Percentiles rank a stretch among this genome's conserved stretches.
These are phyloP conservation scores for Torymus tubicola DNA, from an alignment of 2,888 invertebrate genomes.

Conservation along the genomic window DNA sequence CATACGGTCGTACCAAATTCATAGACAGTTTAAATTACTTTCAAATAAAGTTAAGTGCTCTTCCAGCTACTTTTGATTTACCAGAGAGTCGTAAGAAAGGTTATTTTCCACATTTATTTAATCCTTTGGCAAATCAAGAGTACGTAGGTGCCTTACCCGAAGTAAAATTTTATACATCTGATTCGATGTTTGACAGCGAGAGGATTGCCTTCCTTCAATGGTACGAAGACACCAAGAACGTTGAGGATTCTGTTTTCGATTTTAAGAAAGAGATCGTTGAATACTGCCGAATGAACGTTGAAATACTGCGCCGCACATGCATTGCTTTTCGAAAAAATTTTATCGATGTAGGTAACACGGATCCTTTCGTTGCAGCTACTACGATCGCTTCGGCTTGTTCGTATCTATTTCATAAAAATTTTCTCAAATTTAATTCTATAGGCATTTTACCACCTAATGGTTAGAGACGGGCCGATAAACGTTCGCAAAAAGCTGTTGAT, in stretches of 20 bases:
- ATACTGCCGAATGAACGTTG: constrained; percentile 61
- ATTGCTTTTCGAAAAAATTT: constrained; percentile 59
- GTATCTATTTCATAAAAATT: constrained; percentile 58
- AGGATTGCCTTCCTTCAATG: constrained; percentile 50
- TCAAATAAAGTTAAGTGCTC: too few relatives aligned
- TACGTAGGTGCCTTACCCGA: constrained; percentile 36
- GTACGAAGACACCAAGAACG: constrained; percentile 48
- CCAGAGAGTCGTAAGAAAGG: too few relatives aligned
- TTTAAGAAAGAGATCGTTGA: constrained; percentile 52
- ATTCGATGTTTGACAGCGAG: constrained; percentile 35
- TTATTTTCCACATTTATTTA: constrained; percentile 61
- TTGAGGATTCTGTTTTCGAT: background rate
- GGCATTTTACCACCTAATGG: constrained; percentile 64
- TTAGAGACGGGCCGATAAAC: constrained; percentile 63
- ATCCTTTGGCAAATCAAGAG: constrained; percentile 54
- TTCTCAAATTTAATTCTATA: constrained; percentile 63
- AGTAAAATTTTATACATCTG: constrained; percentile 44
- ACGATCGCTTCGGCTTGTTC: constrained; percentile 64
- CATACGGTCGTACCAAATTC: too few relatives aligned
- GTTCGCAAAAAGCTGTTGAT: constrained; percentile 60
- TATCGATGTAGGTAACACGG: constrained; percentile 53
- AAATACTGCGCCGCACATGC: constrained; percentile 59
- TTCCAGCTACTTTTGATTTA: too few relatives aligned
- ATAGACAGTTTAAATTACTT: too few relatives aligned
- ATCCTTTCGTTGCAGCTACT: constrained; percentile 58